These are phyloP conservation scores for Thunnus maccoyii DNA, from an alignment of 2,113 vertebrate species.

Conservation along the genomic window DNA sequence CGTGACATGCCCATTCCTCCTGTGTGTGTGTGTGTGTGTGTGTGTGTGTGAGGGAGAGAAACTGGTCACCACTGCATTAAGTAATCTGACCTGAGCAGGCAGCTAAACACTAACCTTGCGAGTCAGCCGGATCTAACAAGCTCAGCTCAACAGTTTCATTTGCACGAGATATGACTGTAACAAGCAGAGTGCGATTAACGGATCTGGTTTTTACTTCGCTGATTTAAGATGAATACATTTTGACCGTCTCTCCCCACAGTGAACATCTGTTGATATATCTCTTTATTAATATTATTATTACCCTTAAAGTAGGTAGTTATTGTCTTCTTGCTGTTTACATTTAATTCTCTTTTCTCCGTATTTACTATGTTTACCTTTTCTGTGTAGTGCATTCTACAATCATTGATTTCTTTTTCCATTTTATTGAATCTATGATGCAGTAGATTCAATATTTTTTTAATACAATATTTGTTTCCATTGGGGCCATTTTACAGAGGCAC, in stretches of 20 bases:
- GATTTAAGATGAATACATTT: neutral
- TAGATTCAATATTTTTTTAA: neutral
- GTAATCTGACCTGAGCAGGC: conserved; percentile 52
- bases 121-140: conserved; percentile 45
- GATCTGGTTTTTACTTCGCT: neutral
- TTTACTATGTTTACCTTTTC: neutral
- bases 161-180: conserved; percentile 1
- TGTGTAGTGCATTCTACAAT: too few relatives aligned
- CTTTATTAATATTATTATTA: neutral
- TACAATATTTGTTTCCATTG: too few relatives aligned
- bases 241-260: neutral
- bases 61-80: conserved; percentile 49
- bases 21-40: conserved; percentile 41
- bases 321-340: neutral
- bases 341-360: too few relatives aligned
- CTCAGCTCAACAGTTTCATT: conserved; percentile 18
- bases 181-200: conserved; percentile 1
- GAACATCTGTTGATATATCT: neutral
- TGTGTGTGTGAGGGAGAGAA: conserved; percentile 9
- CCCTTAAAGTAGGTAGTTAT: neutral
- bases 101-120: conserved; percentile 32
- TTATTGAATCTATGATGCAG: neutral
- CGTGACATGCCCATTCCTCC: conserved; percentile 55
- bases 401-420: neutral
- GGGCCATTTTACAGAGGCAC: too few relatives aligned